These are phyloP conservation scores for Hypena proboscidalis DNA, from an alignment of 2,888 invertebrate genomes.

Conservation along the genomic window DNA sequence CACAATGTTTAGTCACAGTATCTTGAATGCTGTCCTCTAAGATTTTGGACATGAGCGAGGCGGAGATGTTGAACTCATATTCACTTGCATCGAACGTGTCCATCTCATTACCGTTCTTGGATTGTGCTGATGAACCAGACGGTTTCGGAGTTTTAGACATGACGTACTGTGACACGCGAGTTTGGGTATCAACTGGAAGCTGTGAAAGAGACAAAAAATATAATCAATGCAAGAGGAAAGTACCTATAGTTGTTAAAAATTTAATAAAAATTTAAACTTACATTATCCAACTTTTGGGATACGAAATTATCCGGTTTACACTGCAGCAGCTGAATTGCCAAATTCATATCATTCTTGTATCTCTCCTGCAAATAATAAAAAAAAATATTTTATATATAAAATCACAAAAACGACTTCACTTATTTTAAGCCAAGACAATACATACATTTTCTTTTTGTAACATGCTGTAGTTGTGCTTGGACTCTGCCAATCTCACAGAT, in stretches of 20 bases:
- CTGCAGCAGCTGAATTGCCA: constrained; percentile 96
- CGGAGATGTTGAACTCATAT: constrained; percentile 90
- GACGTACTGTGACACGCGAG: constrained; percentile 93
- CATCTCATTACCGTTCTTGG: constrained; percentile 70
- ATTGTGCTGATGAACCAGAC: constrained; percentile 76
- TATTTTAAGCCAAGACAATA: constrained; percentile 23
- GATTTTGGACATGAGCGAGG: constrained; percentile 96
- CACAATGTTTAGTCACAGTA: constrained; percentile 92
- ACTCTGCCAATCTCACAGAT: constrained; percentile 93
- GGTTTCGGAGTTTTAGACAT: constrained; percentile 84
- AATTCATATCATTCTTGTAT: constrained; percentile 96
- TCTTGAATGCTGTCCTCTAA: constrained; percentile 95
- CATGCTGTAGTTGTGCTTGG: constrained; percentile 93
- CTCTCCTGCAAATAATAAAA: constrained; percentile 88
- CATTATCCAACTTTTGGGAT: constrained; percentile 95
- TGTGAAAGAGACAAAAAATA: constrained; percentile 69
- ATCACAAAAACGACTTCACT: neutral
- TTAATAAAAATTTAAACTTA: constrained; percentile 78
- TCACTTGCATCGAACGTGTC: constrained; percentile 86
- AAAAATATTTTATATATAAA: constrained; percentile 2
- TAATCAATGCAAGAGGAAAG: neutral
- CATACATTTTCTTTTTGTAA: constrained; percentile 94
- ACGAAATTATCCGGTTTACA: constrained; percentile 98
- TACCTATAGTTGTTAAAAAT: neutral
- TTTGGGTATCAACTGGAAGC: constrained; percentile 96